Conservation (phyloP, 2,888 invertebrate genomes). For the Rotaria magnacalcarata region DNA sequence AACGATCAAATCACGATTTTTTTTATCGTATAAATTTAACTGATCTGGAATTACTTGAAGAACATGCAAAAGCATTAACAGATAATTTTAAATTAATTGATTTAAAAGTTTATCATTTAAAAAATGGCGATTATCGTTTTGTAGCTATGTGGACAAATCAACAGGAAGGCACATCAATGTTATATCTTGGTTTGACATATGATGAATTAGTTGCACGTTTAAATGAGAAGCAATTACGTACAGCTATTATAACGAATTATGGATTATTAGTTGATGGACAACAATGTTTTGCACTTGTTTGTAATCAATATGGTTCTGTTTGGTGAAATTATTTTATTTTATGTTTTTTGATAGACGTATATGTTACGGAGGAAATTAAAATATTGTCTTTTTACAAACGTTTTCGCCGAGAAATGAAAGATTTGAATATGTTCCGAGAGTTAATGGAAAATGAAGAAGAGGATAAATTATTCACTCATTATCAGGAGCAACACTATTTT, state of each 20-base stretch:
- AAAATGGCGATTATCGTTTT: constrained; percentile 32
- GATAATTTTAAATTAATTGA: constrained; percentile 14
- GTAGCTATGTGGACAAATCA: neutral
- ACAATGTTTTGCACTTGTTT: constrained; percentile 33
- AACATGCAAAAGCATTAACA: constrained; percentile 14
- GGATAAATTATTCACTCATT: too few species aligned
- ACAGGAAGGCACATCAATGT: neutral
- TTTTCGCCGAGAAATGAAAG: too few species aligned
- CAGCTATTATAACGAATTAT: constrained; percentile 12
- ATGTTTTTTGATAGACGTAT: neutral
- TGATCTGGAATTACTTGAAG: neutral
- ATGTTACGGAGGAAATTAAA: neutral
- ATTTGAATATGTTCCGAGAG: too few species aligned
- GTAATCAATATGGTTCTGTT: constrained; percentile 2
- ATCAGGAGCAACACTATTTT: too few species aligned
- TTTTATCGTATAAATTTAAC: neutral
- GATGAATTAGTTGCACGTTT: constrained; percentile 16
- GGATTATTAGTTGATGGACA: constrained; percentile 24
- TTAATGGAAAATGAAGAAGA: too few species aligned
- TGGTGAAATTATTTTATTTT: neutral
- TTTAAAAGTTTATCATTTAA: constrained; percentile 36
- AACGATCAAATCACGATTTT: neutral
- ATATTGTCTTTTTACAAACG: too few species aligned
- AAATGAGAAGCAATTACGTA: constrained; percentile 5
- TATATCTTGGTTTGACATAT: constrained; percentile 29